Evolutionary conservation across 2,113 vertebrate genomes (phyloP).

Genomic region (Ictalurus punctatus): DNA sequence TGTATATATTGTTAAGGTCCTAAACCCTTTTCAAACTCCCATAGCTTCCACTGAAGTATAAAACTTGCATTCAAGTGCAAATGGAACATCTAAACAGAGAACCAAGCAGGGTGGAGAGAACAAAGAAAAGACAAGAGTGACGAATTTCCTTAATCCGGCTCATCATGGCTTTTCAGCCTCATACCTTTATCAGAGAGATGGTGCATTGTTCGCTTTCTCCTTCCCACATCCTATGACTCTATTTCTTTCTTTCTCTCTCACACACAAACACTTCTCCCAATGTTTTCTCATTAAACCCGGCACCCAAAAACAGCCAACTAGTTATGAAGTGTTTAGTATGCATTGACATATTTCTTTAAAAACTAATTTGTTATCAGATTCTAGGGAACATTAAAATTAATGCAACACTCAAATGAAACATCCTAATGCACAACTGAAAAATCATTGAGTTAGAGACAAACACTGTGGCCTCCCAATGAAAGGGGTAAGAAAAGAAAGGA

Average conservation of each 20-base stretch:
- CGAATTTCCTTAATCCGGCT: not conserved
- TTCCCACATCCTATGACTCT: not conserved
- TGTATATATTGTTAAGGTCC: not conserved
- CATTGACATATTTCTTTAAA: constrained; percentile 56
- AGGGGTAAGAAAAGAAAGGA: not conserved
- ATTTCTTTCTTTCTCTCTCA: not conserved
- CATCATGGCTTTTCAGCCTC: constrained; percentile 19
- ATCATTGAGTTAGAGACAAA: constrained; percentile 46
- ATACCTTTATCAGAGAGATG: constrained; percentile 13
- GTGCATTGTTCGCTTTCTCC: constrained; percentile 3
- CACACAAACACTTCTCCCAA: constrained; percentile 23
- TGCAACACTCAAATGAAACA: constrained; percentile 43
- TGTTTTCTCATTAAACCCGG: constrained; percentile 61
- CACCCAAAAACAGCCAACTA: constrained; percentile 55
- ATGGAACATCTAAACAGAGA: not conserved
- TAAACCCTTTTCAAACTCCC: not conserved
- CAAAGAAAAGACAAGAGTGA: not conserved
- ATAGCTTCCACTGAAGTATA: not conserved
- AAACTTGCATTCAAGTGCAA: not conserved
- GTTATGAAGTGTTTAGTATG: constrained; percentile 56
- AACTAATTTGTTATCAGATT: constrained; percentile 58
- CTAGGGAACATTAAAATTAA: constrained; percentile 49
- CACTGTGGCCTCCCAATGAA: constrained; percentile 12
- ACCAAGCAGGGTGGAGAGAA: not conserved
- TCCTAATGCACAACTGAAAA: constrained; percentile 38